phyloP scores from a whole-genome alignment of 2,888 invertebrate genomes.

The Xylophagus ater region DNA sequence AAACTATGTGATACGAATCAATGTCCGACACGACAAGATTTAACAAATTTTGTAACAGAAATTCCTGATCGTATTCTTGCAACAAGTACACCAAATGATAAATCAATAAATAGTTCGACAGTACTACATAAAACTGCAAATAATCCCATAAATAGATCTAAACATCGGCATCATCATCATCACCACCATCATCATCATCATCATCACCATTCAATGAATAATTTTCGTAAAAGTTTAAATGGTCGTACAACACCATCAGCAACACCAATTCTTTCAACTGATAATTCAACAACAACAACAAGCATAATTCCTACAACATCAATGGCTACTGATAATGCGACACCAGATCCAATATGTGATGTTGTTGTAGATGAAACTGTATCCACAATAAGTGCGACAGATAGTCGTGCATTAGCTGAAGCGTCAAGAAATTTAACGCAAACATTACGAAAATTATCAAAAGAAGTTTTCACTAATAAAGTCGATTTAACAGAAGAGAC shows the following conservation, averaged over 20 bases:
- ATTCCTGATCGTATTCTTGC: constrained; percentile 6
- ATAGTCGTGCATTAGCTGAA: constrained; percentile 70
- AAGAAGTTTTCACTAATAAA: constrained; percentile 71
- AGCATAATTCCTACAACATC: constrained; percentile 9
- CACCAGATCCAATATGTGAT: constrained; percentile 9
- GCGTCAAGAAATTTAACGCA: constrained; percentile 87
- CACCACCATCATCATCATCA: constrained; percentile 21
- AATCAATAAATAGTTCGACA: constrained; percentile 14
- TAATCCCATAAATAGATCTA: constrained; percentile 33
- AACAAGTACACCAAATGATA: constrained; percentile 18
- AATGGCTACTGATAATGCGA: constrained; percentile 7
- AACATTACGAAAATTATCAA: constrained; percentile 78
- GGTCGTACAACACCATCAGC: background rate
- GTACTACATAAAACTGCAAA: constrained; percentile 34
- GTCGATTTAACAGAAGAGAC: constrained; percentile 43
- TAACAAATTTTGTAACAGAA: constrained; percentile 5
- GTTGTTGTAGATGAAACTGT: constrained; percentile 23
- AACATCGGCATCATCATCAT: constrained; percentile 33
- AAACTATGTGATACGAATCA: constrained; percentile 20
- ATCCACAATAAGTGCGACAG: constrained; percentile 40
- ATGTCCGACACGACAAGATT: constrained; percentile 19
- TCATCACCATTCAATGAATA: constrained; percentile 11
- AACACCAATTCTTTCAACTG: background rate
- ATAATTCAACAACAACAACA: constrained; percentile 1
- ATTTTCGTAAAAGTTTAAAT: background rate